Conservation (phyloP, 2,888 invertebrate species). For the Hirtodrosophila histrioides region DNA sequence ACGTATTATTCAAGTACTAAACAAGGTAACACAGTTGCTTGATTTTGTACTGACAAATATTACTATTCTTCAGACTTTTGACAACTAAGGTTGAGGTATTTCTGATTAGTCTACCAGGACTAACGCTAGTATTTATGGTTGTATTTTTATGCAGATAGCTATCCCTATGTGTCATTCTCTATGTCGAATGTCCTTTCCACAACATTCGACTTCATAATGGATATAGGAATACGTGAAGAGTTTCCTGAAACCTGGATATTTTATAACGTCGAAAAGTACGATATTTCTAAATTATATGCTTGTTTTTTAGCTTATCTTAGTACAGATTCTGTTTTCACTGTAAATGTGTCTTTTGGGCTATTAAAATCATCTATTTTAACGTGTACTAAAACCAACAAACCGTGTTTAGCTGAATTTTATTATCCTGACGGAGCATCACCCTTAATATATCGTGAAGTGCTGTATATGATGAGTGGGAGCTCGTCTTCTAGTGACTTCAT, state of each 20-base stretch:
- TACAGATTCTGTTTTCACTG: not conserved
- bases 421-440: conserved; percentile 5
- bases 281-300: not conserved
- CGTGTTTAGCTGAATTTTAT: conserved; percentile 3
- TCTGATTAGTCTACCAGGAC: conserved; percentile 1
- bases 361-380: not conserved
- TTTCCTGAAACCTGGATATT: conserved; percentile 45
- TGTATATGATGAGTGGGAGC: conserved; percentile 1
- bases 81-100: conserved; percentile 35
- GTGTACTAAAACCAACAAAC: conserved; percentile 23
- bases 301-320: not conserved
- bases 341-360: not conserved
- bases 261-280: conserved; percentile 17
- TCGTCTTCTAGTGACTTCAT: too few relatives aligned
- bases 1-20: conserved; percentile 17
- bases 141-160: conserved; percentile 23
- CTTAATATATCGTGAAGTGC: not conserved
- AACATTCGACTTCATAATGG: not conserved
- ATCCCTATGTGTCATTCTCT: conserved; percentile 16
- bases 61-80: conserved; percentile 2
- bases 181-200: not conserved
- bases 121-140: conserved; percentile 16
- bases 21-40: conserved; percentile 27
- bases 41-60: conserved; percentile 15
- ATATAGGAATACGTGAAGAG: conserved; percentile 42